Evolutionary conservation across 2,797 vertebrate genomes (phyloP).

Genomic region (Chaetodon trifasciatus): DNA sequence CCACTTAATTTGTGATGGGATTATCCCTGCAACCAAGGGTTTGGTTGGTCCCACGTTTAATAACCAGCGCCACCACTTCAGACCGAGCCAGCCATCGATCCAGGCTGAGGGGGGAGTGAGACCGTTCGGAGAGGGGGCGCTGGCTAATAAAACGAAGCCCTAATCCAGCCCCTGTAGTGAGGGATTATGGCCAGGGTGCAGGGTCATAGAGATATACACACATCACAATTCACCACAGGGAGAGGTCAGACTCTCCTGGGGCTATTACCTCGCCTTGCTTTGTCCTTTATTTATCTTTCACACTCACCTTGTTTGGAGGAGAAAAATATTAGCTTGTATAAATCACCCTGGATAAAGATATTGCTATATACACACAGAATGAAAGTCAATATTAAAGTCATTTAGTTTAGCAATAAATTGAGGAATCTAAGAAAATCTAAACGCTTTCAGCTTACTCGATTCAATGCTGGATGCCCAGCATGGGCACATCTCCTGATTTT

Average conservation of each 20-base stretch:
- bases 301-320: conserved; percentile 63
- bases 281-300: conserved; percentile 75
- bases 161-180: conserved; percentile 79
- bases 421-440: conserved; percentile 16
- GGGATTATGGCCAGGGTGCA: conserved; percentile 69
- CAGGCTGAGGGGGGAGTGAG: conserved; percentile 65
- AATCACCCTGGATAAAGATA: conserved; percentile 38
- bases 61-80: conserved; percentile 82
- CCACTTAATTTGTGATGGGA: conserved; percentile 83
- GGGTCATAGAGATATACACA: conserved; percentile 70
- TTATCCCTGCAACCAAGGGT: conserved; percentile 78
- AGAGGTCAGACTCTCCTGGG: conserved; percentile 61
- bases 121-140: conserved; percentile 23
- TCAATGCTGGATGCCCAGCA: neutral
- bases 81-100: conserved; percentile 82
- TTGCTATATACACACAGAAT: conserved; percentile 9
- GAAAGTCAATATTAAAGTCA: conserved; percentile 51
- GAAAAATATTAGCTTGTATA: conserved; percentile 62
- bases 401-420: conserved; percentile 34
- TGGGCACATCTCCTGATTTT: neutral
- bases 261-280: conserved; percentile 66
- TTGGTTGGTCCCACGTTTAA: conserved; percentile 83
- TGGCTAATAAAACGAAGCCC: conserved; percentile 78
- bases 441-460: neutral
- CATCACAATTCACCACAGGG: conserved; percentile 59